Percentiles rank a stretch among this genome's conserved stretches.
phyloP scores from a whole-genome alignment of 2,113 vertebrate genomes.

The Anhinga anhinga region DNA sequence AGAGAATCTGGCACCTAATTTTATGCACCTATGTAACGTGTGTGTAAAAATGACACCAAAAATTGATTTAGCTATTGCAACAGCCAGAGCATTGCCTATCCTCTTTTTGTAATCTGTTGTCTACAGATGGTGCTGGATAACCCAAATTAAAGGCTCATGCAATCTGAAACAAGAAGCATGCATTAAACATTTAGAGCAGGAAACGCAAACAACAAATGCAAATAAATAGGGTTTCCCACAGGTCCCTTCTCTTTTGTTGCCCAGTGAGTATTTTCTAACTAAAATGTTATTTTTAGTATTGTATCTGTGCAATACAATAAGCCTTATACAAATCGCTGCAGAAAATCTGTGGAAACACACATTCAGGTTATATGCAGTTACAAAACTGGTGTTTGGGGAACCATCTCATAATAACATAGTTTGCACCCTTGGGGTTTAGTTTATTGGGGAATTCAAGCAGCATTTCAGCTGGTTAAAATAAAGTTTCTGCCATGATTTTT shows the following conservation, averaged over 20 bases:
- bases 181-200: not conserved
- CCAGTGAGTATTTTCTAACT: not conserved
- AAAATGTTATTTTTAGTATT: not conserved
- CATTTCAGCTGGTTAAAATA: not conserved
- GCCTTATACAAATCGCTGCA: not conserved
- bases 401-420: slow-evolving; percentile 1
- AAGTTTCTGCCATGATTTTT: not conserved
- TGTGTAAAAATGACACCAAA: not conserved
- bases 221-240: not conserved
- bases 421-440: not conserved
- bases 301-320: not conserved
- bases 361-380: not conserved
- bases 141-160: not conserved
- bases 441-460: not conserved
- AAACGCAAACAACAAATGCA: not conserved
- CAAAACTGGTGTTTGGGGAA: not conserved
- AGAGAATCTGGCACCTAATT: not conserved
- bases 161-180: not conserved
- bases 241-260: not conserved
- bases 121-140: not conserved
- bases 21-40: not conserved
- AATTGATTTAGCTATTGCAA: not conserved
- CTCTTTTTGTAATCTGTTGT: not conserved
- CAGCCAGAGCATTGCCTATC: not conserved
- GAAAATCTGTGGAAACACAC: not conserved